Percentiles rank a stretch among this genome's conserved stretches.
These are phyloP conservation scores for Epinephelus moara DNA, from an alignment of 2,113 vertebrate genomes.

Conservation along the genomic window DNA sequence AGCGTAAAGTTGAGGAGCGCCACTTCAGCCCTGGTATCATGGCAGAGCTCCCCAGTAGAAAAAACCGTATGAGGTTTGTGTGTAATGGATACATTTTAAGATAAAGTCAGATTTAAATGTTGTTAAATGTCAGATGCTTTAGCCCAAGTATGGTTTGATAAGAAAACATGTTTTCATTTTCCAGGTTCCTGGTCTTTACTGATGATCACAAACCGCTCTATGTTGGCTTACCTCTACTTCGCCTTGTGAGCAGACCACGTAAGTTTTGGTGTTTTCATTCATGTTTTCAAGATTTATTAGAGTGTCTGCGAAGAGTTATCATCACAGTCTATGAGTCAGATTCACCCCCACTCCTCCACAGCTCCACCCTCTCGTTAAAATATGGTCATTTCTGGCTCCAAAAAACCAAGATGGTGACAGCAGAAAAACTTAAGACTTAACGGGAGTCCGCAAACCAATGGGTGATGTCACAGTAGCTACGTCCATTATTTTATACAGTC, in stretches of 20 bases:
- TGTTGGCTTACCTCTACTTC: constrained; percentile 87
- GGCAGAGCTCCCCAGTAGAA: constrained; percentile 89
- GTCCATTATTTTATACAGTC: no score
- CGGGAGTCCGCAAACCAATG: no score
- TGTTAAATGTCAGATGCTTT: background rate
- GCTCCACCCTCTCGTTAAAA: no score
- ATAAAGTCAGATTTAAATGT: background rate
- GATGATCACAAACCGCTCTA: constrained; percentile 90
- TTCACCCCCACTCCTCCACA: no score
- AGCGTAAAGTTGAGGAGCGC: constrained; percentile 81
- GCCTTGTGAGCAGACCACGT: constrained; percentile 89
- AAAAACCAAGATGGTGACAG: no score
- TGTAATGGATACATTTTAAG: background rate
- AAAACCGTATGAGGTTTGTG: constrained; percentile 90
- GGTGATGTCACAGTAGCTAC: no score
- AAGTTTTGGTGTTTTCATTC: constrained; percentile 73
- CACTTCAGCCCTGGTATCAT: constrained; percentile 88
- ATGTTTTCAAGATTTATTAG: background rate
- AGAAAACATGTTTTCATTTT: background rate
- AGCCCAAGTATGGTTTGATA: background rate
- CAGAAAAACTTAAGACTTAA: no score
- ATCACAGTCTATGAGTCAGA: no score
- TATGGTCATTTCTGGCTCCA: no score
- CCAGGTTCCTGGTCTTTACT: constrained; percentile 93
- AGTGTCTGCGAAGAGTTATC: no score